Evolutionary conservation across 2,888 invertebrate genomes (phyloP).

Genomic region (Mamestra brassicae): DNA sequence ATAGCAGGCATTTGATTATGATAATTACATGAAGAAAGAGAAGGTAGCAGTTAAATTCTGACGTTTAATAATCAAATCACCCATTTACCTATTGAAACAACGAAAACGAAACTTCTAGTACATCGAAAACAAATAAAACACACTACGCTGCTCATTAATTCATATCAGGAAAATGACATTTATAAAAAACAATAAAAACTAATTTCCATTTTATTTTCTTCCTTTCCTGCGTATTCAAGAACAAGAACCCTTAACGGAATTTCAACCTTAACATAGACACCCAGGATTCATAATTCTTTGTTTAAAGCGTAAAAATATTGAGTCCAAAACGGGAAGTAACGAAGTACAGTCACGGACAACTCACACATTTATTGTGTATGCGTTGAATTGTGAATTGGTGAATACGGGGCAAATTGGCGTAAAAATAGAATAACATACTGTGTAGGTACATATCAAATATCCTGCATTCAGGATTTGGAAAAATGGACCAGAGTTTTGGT

Average conservation of each 20-base stretch:
- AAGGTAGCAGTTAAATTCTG: neutral
- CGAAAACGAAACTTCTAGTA: neutral
- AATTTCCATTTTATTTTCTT: constrained; percentile 61
- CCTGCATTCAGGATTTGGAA: constrained; percentile 9
- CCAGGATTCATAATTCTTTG: constrained; percentile 16
- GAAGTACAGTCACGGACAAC: constrained; percentile 58
- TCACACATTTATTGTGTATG: constrained; percentile 55
- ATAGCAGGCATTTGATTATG: too few relatives aligned
- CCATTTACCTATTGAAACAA: neutral
- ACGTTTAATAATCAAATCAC: too few relatives aligned
- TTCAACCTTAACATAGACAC: neutral
- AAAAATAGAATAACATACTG: constrained; percentile 38
- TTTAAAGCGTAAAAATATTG: constrained; percentile 32
- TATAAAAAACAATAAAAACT: constrained; percentile 62
- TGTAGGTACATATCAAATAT: constrained; percentile 48
- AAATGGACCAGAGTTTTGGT: neutral
- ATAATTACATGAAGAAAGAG: too few relatives aligned
- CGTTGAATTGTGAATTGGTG: constrained; percentile 63
- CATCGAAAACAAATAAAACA: constrained; percentile 8
- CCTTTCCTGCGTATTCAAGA: constrained; percentile 15
- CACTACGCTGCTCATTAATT: constrained; percentile 51
- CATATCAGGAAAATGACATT: constrained; percentile 59
- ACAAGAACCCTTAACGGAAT: neutral
- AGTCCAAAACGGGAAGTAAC: constrained; percentile 47
- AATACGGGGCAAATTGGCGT: constrained; percentile 56